Conservation (phyloP, 35 echinoderm and acorn worm species). For the Strongylocentrotus purpuratus region DNA sequence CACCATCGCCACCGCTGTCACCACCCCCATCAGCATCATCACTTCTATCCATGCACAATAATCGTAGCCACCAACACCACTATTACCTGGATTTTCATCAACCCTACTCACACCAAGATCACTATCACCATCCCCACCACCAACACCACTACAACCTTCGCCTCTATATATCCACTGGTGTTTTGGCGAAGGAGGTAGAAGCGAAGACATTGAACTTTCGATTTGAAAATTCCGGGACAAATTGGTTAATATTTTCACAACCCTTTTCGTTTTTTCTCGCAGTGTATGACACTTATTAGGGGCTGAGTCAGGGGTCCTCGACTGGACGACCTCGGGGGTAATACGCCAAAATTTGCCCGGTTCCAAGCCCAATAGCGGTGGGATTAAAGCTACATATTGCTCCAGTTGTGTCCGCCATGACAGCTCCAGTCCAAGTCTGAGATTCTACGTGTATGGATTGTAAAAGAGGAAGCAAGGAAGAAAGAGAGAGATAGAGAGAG, state of each 20-base stretch:
- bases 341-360: not conserved
- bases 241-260: not conserved
- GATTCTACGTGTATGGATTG: not conserved
- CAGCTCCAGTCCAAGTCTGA: not conserved
- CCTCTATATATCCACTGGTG: not conserved
- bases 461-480: not conserved
- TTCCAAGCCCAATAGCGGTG: not conserved
- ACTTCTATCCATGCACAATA: not conserved
- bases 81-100: not conserved
- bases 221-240: not conserved
- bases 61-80: not conserved
- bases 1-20: not conserved
- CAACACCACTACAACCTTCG: not conserved
- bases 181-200: not conserved
- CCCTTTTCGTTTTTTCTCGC: not conserved
- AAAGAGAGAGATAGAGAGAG: too few species aligned
- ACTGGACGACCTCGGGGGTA: not conserved
- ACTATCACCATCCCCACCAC: not conserved
- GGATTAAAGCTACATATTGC: not conserved
- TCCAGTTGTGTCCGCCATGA: not conserved
- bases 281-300: not conserved
- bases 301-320: not conserved
- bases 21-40: not conserved
- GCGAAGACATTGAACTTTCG: not conserved
- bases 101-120: not conserved